Evolutionary conservation across 2,888 invertebrate genomes (phyloP), one percentile per base, ranked within the genome.

Genomic region (Sthenelais limicola): DNA sequence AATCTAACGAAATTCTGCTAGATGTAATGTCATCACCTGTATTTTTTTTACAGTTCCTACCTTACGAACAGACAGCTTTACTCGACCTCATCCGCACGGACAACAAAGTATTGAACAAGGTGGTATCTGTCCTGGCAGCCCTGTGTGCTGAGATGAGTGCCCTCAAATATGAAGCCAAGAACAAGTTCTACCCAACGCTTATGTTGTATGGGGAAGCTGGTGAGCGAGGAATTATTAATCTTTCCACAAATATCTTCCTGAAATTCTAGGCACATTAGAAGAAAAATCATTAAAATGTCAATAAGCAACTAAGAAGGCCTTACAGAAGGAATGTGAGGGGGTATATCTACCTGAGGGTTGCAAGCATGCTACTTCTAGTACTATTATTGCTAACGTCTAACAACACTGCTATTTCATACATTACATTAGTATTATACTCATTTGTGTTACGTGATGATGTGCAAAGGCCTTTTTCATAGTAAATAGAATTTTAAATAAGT

Each of bases 71-170:
- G 77, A 89, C 92, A 18, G 89, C 91, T 3, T 86, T 94, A 38
- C 88, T 93, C 38, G 91, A 93, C 78, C 87, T 96, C 74, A 91
- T 94, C 15, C 92, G 93, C 78, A 94, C 94, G 30, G 95, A 96
- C 87, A 95, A 95, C 84, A 93, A 93, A 83, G 89, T 92, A 66
- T 90, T 96, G 54, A 89, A 89, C 81, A 89, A 89, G 80, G 85
- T 95, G 56, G 89, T 97, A 9, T 91, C 93, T 51, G 93, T 94
- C 0, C 91, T 97, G 73, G 92, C 93, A 21, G 91, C 93, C 9
- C 89, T 95, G 1, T 94, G 94, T 86, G 90, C 91, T 79, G 96
- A 97, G 89, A 91, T 94, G 74, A 89, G 91, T 71, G 85, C 90
- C 69, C 89, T 96, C 21, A 91, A 91, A 80, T 88, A 89, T 70